Percentiles rank a stretch among this genome's conserved stretches.
Conservation (phyloP, 2,888 invertebrate species). For the Napeogenes sylphis region DNA sequence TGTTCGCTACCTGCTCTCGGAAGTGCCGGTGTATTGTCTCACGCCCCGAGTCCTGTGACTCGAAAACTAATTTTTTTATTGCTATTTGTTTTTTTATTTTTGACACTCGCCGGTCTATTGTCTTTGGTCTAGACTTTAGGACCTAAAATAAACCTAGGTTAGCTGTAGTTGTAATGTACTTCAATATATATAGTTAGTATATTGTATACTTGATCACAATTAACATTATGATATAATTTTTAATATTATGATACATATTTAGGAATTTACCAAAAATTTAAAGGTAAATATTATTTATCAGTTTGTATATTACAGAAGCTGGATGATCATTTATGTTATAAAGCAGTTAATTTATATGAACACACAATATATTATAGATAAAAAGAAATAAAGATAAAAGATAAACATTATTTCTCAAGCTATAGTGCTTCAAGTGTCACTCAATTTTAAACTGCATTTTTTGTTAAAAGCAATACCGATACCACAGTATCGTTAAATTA, state of each 20-base stretch:
- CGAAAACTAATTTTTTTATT: conserved; percentile 45
- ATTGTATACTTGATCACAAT: too few relatives aligned
- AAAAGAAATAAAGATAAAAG: not conserved
- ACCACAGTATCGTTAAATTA: conserved; percentile 8
- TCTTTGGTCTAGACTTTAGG: conserved; percentile 5
- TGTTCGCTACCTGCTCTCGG: conserved; percentile 65
- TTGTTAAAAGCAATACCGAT: conserved; percentile 9
- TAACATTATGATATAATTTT: too few relatives aligned
- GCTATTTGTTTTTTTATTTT: conserved; percentile 20
- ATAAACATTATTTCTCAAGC: not conserved
- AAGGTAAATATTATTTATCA: too few relatives aligned
- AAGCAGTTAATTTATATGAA: too few relatives aligned
- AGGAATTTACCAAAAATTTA: too few relatives aligned
- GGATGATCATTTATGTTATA: too few relatives aligned
- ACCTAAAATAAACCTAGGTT: conserved; percentile 4
- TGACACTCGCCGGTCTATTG: conserved; percentile 21
- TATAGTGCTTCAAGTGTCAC: conserved; percentile 3
- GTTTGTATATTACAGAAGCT: too few relatives aligned
- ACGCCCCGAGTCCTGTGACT: conserved; percentile 51
- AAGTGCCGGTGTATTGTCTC: conserved; percentile 68
- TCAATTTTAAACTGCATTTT: not conserved
- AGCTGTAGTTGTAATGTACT: not conserved
- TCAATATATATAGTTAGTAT: too few relatives aligned
- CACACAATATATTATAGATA: not conserved
- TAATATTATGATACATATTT: too few relatives aligned